A percentile compares a stretch with the other conserved stretches of the same genome.
These are phyloP conservation scores for Hippopotamus amphibius DNA, from an alignment of 2,113 vertebrate genomes.

Conservation along the genomic window DNA sequence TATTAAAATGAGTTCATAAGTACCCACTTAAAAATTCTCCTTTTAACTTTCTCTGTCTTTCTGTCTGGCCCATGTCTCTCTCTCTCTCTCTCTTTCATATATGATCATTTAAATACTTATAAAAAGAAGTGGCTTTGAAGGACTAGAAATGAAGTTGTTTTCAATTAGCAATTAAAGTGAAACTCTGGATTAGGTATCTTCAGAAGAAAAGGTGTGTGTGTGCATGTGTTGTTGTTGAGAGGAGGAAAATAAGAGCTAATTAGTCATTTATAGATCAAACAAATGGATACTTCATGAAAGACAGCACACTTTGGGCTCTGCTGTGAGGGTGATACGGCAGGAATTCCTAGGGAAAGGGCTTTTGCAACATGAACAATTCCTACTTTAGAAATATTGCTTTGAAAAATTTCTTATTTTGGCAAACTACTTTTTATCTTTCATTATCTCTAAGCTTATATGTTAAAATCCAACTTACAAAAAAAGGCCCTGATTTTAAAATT, in stretches of 20 bases:
- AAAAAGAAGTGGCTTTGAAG: background rate
- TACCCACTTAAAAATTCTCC: background rate
- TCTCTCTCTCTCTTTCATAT: background rate
- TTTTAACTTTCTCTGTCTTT: background rate
- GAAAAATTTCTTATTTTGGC: background rate
- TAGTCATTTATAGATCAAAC: background rate
- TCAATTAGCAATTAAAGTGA: background rate
- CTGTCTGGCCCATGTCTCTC: background rate
- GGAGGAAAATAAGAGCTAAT: background rate
- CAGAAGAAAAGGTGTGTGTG: background rate
- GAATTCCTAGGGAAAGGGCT: background rate
- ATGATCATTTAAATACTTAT: background rate
- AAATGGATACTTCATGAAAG: no score
- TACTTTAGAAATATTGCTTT: background rate
- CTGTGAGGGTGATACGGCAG: background rate
- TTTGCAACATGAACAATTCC: background rate
- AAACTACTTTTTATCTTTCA: background rate
- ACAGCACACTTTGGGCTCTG: background rate
- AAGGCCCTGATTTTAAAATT: constrained; percentile 52
- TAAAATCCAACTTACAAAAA: constrained; percentile 45
- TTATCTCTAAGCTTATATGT: background rate
- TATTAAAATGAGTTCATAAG: background rate
- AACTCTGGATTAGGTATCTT: background rate
- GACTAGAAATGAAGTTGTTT: background rate
- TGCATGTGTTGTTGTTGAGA: background rate